Conservation (phyloP, 2,797 vertebrate genomes). For the Micrastur ruficollis region DNA sequence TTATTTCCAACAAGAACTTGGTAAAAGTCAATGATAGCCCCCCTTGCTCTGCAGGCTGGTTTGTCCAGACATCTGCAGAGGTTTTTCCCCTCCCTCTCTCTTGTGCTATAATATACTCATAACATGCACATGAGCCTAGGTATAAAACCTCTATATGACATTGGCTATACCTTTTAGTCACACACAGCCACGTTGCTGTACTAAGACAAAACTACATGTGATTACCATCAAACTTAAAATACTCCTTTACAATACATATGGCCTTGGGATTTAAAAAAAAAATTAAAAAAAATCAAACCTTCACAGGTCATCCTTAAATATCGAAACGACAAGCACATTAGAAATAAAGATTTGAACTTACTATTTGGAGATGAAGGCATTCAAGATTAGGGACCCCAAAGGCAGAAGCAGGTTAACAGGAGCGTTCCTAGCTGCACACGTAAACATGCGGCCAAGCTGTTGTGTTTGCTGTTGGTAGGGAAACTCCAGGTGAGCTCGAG, state of each 20-base stretch:
- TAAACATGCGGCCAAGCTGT: background rate
- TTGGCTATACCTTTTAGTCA: background rate
- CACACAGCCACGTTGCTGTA: background rate
- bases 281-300: background rate
- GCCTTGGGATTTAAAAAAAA: background rate
- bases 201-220: background rate
- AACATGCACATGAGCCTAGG: background rate
- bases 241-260: background rate
- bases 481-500: background rate
- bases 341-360: background rate
- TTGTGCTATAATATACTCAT: background rate
- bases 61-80: background rate
- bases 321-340: background rate
- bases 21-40: background rate
- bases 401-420: background rate
- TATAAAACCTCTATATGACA: background rate
- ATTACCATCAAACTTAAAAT: background rate
- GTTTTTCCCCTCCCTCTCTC: background rate
- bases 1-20: background rate
- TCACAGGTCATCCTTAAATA: background rate
- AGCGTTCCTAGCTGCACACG: background rate
- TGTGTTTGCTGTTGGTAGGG: background rate
- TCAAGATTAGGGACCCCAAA: background rate
- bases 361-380: background rate
- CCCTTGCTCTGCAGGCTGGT: background rate